Base-by-base conservation (phyloP, 2,888 invertebrate species). In the Oconnorella tubifera region DNA sequence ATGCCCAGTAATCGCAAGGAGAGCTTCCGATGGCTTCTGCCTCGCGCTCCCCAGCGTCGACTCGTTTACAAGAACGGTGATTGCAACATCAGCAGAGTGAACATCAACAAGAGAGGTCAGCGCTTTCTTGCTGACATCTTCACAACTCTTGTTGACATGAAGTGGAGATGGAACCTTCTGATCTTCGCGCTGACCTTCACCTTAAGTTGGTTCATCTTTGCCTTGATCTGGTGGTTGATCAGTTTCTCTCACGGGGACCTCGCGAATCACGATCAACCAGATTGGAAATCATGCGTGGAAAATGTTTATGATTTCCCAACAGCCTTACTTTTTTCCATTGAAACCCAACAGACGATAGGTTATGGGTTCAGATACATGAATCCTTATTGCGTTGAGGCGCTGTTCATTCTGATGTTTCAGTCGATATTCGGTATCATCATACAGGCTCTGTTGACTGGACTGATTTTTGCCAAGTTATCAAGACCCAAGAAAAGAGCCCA, bases 1-100 rank as follows among this genome's bases (percentile, higher is more conserved):
- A n/a, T n/a, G n/a, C n/a, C n/a, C n/a, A n/a, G n/a, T n/a, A n/a
- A n/a, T n/a, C 59, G 23, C 6, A 58, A 32, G 40, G 56, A 62
- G 53, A 62, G 56, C 48, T 57, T 65, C 49, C 65, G 61, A 10
- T 65, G 65, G 65, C 50, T 65, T n/a, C 33, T 61, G 32, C 65
- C 65, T 48, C 62, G 62, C 25, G 28, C 65, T 25, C 2, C 27
- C 1, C 59, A 14, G 3, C 68, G 79, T 56, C 88, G 97, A 80
- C 91, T 97, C 68, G 92, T 98, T 73, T 92, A 94, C 85, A 98
- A 98, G 83, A 95, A 96, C 84, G 97, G 98, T 71, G 95, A 95
- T 83, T 94, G 94, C 84, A 98, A 98, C 85, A 91, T 98, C 73
- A 91, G 92, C 71, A 94, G 94, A 84, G 92, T 91, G 65, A 92